Percentiles rank a stretch among this genome's conserved stretches.
phyloP scores from a whole-genome alignment of 2,113 vertebrate species.

The Gracilinanus agilis region DNA sequence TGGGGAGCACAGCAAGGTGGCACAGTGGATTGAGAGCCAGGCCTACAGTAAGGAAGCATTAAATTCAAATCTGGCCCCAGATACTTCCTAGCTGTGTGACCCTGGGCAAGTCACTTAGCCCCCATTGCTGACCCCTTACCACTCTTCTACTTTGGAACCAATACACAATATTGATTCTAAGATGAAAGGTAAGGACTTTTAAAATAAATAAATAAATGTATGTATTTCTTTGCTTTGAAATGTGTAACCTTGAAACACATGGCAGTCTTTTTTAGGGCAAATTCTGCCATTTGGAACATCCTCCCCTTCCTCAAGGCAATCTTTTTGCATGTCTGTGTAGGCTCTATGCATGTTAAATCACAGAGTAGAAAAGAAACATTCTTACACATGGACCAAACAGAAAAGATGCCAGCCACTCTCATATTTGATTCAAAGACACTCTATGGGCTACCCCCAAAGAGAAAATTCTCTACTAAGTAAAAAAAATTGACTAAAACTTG shows the following conservation, averaged over 20 bases:
- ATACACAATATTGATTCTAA: too few species aligned
- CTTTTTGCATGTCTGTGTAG: neutral
- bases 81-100: too few species aligned
- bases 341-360: neutral
- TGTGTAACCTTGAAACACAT: neutral
- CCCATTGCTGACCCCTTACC: too few species aligned
- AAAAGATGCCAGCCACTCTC: neutral
- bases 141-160: too few species aligned
- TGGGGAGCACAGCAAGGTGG: too few species aligned
- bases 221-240: neutral
- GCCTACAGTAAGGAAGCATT: too few species aligned
- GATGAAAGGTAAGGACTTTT: too few species aligned
- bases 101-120: too few species aligned
- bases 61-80: too few species aligned
- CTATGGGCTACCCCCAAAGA: neutral
- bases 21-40: too few species aligned
- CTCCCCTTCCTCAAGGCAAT: neutral
- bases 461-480: slow-evolving; percentile 56
- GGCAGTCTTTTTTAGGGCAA: neutral
- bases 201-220: too few species aligned
- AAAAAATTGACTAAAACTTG: slow-evolving; percentile 72
- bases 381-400: neutral
- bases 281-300: neutral
- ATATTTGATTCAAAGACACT: neutral
- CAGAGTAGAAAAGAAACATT: neutral